phyloP scores from a whole-genome alignment of 2,113 vertebrate genomes.

The Elaphurus davidianus region DNA sequence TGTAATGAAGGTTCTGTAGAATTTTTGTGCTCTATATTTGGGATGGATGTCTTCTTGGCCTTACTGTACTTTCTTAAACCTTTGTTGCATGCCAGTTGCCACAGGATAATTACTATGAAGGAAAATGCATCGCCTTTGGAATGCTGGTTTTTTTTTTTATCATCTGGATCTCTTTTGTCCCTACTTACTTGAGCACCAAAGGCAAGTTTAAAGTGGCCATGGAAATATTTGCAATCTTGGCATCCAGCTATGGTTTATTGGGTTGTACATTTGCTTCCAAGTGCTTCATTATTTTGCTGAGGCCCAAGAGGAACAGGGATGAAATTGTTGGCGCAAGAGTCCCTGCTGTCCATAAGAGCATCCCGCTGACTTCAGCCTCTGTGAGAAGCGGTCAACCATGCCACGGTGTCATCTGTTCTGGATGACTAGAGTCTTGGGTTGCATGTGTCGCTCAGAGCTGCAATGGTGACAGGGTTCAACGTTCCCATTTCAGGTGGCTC shows the following conservation, averaged over 20 bases:
- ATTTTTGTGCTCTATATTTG: slow-evolving; percentile 88
- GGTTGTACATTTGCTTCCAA: slow-evolving; percentile 89
- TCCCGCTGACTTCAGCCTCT: slow-evolving; percentile 84
- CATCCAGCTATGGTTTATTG: slow-evolving; percentile 90
- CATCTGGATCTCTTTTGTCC: slow-evolving; percentile 91
- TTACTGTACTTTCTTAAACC: slow-evolving; percentile 85
- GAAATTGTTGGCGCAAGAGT: slow-evolving; percentile 83
- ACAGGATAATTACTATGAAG: slow-evolving; percentile 89
- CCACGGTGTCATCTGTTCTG: slow-evolving; percentile 75
- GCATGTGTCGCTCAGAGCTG: neutral
- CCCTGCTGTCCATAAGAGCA: slow-evolving; percentile 70
- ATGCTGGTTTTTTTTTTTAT: slow-evolving; percentile 93
- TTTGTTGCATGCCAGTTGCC: slow-evolving; percentile 84
- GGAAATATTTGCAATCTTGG: slow-evolving; percentile 91
- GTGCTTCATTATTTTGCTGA: slow-evolving; percentile 88
- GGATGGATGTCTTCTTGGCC: slow-evolving; percentile 86
- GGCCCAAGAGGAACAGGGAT: slow-evolving; percentile 86
- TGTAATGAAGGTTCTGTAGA: slow-evolving; percentile 86
- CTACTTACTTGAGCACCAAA: slow-evolving; percentile 90
- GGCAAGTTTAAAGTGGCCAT: slow-evolving; percentile 92
- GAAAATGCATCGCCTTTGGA: slow-evolving; percentile 87
- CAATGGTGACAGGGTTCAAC: neutral
- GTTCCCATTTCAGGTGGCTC: neutral
- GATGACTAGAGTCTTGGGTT: slow-evolving; percentile 65
- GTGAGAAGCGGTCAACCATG: slow-evolving; percentile 75